phyloP scores from a whole-genome alignment of 2,888 invertebrate species.

The Abscondita cerata region DNA sequence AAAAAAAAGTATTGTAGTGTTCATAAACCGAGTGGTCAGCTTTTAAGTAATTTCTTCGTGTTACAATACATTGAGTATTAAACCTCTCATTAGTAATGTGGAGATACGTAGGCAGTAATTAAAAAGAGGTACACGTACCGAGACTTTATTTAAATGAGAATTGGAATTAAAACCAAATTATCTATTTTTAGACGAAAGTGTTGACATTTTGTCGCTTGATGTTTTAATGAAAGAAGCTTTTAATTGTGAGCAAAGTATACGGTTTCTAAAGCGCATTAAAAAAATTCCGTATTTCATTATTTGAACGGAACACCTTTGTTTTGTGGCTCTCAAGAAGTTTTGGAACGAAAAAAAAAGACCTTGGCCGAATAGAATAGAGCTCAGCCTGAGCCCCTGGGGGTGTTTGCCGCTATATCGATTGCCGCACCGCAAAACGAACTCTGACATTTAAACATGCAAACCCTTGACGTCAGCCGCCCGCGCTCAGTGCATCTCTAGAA shows the following conservation, averaged over 20 bases:
- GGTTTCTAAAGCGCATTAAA: not conserved
- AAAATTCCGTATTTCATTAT: not conserved
- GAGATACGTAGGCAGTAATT: too few relatives aligned
- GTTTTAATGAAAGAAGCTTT: not conserved
- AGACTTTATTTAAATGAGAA: too few relatives aligned
- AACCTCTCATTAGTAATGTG: too few relatives aligned
- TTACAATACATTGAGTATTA: too few relatives aligned
- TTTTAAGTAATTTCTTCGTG: too few relatives aligned
- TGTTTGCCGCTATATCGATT: constrained; percentile 48
- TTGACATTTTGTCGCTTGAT: not conserved
- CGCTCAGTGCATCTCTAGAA: constrained; percentile 36
- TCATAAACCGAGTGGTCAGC: too few relatives aligned
- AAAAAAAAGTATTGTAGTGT: too few relatives aligned
- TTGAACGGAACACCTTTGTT: too few relatives aligned
- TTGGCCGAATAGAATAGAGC: constrained; percentile 38
- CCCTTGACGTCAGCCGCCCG: constrained; percentile 42
- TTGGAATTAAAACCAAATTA: too few relatives aligned
- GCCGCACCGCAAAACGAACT: constrained; percentile 45
- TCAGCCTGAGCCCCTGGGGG: constrained; percentile 45
- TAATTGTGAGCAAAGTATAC: constrained; percentile 2
- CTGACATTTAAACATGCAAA: constrained; percentile 45
- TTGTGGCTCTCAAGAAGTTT: too few relatives aligned
- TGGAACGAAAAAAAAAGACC: constrained; percentile 30
- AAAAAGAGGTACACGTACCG: too few relatives aligned
- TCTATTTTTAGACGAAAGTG: not conserved